Base-by-base conservation (phyloP, 2,797 vertebrate genomes). In the Pterois miles region DNA sequence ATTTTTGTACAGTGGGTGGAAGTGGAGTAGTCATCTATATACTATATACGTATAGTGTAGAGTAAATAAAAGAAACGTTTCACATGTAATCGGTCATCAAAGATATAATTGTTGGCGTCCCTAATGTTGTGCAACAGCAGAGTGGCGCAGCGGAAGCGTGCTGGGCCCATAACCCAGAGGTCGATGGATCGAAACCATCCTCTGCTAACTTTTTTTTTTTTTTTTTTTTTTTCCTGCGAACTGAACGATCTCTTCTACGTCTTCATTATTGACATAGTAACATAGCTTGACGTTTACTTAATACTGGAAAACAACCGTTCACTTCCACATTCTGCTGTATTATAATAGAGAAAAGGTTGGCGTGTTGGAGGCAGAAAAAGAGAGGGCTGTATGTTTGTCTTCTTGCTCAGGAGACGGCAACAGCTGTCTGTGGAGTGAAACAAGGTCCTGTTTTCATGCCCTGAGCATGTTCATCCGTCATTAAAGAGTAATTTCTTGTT, bases 101-200 rank as follows among this genome's bases (percentile, higher is more conserved):
- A 1, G 0, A 0, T 1, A 16, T 0, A 1, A 8, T n/a, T n/a
- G n/a, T n/a, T n/a, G n/a, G n/a, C n/a, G n/a, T n/a, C n/a, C n/a
- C n/a, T n/a, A n/a, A n/a, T n/a, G n/a, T n/a, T 18, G 3, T 16
- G 0, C 1, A 18, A 7, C 27, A 71, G 58, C 68, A 73, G 72
- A 76, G 72, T 83, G 76, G 76, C 23, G 77, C 77, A 76, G 76
- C 12, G 43, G 68, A 80, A 80, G 73, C 69, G 54, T 71, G 62
- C 72, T 65, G 73, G 80, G 63, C 80, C 74, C 64, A 89, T 91
- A 93, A 93, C 91, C 89, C 89, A 91, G 88, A 93, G 90, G 91
- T 93, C 78, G 86, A 91, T 92, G 90, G 89, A 90, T 52, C 64
- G 46, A 66, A 66, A 66, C 64, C 64, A 66, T 66, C 48, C 64